Evolutionary conservation across 2,797 vertebrate genomes (phyloP), one percentile per base, ranked within the genome.

Genomic region (Lutjanus argentimaculatus): DNA sequence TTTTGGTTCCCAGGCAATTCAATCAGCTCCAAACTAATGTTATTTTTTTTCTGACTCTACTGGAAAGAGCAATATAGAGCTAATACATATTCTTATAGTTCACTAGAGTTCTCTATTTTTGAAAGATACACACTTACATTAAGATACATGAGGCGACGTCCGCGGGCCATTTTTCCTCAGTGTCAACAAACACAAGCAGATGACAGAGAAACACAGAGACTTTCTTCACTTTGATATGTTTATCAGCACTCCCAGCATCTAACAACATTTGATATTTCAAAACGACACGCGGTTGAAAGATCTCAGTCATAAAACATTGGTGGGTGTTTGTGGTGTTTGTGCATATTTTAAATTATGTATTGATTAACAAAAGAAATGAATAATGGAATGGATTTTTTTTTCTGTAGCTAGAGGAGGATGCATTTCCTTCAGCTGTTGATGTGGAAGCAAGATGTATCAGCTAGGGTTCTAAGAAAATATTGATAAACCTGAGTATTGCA

Each of bases 161-260:
- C 46, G 30, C 10, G 3, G 51, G 69, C n/a, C 40, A 69, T 53
- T 51, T 61, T 48, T n/a, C 56, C n/a, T 62, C n/a, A 56, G 13
- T 49, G 46, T 55, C 58, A 59, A 72, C 68, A 71, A 67, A 74
- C 52, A 74, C 36, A 85, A 36, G 42, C 17, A 69, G 80, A 67
- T 65, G 76, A 72, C 30, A 70, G 72, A 61, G 45, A 51, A 49
- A 11, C 53, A 66, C 58, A 61, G 30, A 56, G 46, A 43, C 25
- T n/a, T 4, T 45, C 40, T 19, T 52, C 14, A 22, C 66, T 79
- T 70, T 85, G 69, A 71, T 36, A 64, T 75, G 67, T 72, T 65
- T 82, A 66, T 62, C 57, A 77, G 63, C 19, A 9, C 25, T 65
- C 10, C 13, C 15, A 70, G 16, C 45, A 67, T 77, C 58, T 46